Evolutionary conservation across 2,888 invertebrate genomes (phyloP).

Genomic region (Pterobdella sp.): DNA sequence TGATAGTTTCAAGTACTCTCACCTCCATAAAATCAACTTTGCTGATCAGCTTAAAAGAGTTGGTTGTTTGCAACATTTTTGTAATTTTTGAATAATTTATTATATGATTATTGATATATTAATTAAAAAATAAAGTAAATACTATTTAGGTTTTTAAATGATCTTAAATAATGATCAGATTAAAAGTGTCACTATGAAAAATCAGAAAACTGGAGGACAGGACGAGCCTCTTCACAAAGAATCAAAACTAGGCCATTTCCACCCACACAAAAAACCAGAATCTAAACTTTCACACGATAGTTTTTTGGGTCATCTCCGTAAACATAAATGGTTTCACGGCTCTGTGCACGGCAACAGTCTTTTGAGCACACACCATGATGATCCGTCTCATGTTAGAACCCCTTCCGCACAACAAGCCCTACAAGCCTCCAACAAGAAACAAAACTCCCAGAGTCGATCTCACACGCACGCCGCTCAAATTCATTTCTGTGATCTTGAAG

Average conservation of each 20-base stretch:
- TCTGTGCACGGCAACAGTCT: neutral
- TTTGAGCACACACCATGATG: neutral
- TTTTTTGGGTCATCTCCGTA: neutral
- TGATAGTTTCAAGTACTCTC: neutral
- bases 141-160: neutral
- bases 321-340: conserved; percentile 6
- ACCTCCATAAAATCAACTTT: neutral
- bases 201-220: neutral
- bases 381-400: neutral
- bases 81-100: neutral
- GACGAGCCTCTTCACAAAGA: neutral
- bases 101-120: neutral
- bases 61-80: too few relatives aligned
- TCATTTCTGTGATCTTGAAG: neutral
- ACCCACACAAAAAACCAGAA: neutral
- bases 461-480: neutral
- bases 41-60: neutral
- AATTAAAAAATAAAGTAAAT: neutral
- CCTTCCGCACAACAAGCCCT: neutral
- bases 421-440: neutral
- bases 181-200: conserved; percentile 4
- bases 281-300: neutral
- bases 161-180: neutral
- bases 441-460: neutral
- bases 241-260: neutral